Percentiles rank a stretch among this genome's conserved stretches.
Conservation (phyloP, 2,888 invertebrate species). For the Drosophila macrospina region DNA sequence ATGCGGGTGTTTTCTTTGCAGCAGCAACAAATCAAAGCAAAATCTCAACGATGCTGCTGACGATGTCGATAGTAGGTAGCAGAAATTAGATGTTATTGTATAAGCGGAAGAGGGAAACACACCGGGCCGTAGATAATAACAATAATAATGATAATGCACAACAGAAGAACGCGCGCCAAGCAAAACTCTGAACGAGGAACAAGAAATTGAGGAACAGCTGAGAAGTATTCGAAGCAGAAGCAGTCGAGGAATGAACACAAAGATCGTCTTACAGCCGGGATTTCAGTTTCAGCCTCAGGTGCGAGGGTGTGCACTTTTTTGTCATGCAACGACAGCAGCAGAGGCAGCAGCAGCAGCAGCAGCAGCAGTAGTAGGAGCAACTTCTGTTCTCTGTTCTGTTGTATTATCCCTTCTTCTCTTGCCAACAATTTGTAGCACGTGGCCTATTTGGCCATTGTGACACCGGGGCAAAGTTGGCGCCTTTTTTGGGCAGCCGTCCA, state of each 20-base stretch:
- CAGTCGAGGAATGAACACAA: slow-evolving; percentile 29
- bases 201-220: slow-evolving; percentile 52
- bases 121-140: slow-evolving; percentile 82
- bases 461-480: slow-evolving; percentile 74
- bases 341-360: slow-evolving; percentile 32
- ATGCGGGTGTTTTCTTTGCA: slow-evolving; percentile 70
- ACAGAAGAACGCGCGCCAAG: slow-evolving; percentile 66
- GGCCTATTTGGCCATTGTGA: slow-evolving; percentile 73
- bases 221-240: slow-evolving; percentile 38
- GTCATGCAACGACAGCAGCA: slow-evolving; percentile 50
- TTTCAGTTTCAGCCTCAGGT: slow-evolving; percentile 74
- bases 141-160: slow-evolving; percentile 67
- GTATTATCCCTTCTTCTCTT: slow-evolving; percentile 2
- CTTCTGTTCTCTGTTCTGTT: slow-evolving; percentile 34
- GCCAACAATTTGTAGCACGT: slow-evolving; percentile 76
- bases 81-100: slow-evolving; percentile 82
- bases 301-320: slow-evolving; percentile 76
- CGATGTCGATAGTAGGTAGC: slow-evolving; percentile 64
- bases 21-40: slow-evolving; percentile 59
- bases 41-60: slow-evolving; percentile 49
- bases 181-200: slow-evolving; percentile 23
- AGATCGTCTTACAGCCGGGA: slow-evolving; percentile 68
- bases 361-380: slow-evolving; percentile 33
- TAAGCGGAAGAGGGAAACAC: slow-evolving; percentile 75
- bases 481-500: slow-evolving; percentile 68